phyloP scores from a whole-genome alignment of 1,140 invertebrate genomes.

The Bombus pyrosoma region DNA sequence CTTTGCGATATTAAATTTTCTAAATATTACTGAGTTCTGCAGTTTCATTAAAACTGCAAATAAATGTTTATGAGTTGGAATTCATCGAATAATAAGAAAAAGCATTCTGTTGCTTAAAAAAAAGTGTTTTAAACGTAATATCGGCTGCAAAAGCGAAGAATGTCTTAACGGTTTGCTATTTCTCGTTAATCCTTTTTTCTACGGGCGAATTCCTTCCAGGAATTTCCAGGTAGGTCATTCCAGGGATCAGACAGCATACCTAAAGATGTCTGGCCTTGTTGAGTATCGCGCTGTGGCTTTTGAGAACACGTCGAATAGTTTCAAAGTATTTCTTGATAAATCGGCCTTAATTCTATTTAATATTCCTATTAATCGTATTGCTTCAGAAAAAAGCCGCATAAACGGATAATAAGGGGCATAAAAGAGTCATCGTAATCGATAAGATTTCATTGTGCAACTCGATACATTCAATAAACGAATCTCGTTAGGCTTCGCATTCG shows the following conservation, averaged over 20 bases:
- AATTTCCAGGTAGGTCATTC: constrained; percentile 15
- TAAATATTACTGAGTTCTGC: too few species aligned
- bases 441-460: not conserved
- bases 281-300: not conserved
- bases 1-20: not conserved
- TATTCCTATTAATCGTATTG: not conserved
- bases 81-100: not conserved
- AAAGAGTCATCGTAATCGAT: too few species aligned
- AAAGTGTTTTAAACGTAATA: not conserved
- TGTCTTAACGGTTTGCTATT: too few species aligned
- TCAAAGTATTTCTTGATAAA: not conserved
- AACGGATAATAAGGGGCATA: too few species aligned
- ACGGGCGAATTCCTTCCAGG: constrained; percentile 14
- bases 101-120: not conserved
- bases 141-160: not conserved
- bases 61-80: not conserved
- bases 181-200: not conserved
- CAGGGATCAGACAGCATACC: constrained; percentile 17
- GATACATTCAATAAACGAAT: not conserved
- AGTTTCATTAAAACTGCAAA: not conserved
- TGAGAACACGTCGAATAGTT: too few species aligned
- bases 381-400: not conserved
- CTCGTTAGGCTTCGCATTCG: not conserved
- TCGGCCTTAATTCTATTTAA: not conserved
- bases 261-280: not conserved